A percentile compares a stretch with the other conserved stretches of the same genome.
phyloP scores from a whole-genome alignment of 2,113 vertebrate genomes.

The Ptilorrhoa leucosticta region DNA sequence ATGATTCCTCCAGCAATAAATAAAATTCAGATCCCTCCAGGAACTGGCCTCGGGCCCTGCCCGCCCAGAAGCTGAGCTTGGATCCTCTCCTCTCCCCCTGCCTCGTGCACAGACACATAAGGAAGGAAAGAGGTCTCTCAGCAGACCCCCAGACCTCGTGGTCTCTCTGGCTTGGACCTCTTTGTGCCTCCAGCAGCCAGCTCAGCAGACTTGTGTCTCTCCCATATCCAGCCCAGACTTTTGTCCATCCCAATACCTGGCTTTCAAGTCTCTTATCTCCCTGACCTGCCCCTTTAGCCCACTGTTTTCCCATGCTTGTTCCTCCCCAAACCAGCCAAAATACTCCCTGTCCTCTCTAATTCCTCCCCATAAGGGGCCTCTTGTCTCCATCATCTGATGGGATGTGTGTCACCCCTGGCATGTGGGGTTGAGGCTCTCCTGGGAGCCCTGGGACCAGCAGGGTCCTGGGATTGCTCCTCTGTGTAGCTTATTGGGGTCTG shows the following conservation, averaged over 20 bases:
- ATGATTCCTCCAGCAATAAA: not conserved
- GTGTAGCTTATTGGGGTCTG: rapidly evolving
- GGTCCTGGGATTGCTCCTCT: not conserved
- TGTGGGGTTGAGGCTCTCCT: not conserved
- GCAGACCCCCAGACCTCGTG: not conserved
- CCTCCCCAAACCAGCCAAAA: not conserved
- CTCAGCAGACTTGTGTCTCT: not conserved
- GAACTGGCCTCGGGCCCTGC: not conserved
- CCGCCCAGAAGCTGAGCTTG: not conserved
- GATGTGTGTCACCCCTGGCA: not conserved
- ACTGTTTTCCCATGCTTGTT: not conserved
- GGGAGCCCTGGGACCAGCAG: not conserved
- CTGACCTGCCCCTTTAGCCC: not conserved
- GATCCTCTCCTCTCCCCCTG: not conserved
- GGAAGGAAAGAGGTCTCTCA: not conserved
- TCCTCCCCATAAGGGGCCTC: not conserved
- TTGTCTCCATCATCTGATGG: not conserved
- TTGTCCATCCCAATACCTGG: not conserved
- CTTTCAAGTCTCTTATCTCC: not conserved
- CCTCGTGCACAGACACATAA: not conserved
- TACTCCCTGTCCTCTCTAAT: not conserved
- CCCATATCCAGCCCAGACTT: not conserved
- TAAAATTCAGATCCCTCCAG: not conserved
- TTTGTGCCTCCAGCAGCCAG: not conserved
- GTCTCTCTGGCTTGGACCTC: not conserved